Percentiles rank a stretch among this genome's conserved stretches.
phyloP scores from a whole-genome alignment of 2,888 invertebrate genomes.

The Coelogynopora nodosa region DNA sequence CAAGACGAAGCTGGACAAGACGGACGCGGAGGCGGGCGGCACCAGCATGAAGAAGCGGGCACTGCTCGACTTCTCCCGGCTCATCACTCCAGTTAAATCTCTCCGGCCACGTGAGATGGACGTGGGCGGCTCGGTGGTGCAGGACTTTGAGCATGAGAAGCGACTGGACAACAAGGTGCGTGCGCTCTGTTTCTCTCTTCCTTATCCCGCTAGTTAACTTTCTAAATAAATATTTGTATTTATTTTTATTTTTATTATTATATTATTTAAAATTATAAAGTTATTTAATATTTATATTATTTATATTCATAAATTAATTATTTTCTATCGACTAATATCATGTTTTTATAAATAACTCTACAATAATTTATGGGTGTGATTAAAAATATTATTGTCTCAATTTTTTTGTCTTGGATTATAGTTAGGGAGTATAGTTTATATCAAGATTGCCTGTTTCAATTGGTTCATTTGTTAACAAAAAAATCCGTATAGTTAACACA shows the following conservation, averaged over 20 bases:
- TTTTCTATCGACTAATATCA: not conserved
- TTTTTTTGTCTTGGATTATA: too few relatives aligned
- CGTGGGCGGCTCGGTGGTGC: conserved; percentile 77
- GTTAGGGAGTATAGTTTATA: too few relatives aligned
- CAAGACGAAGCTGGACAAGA: not conserved
- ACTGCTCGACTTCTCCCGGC: conserved; percentile 76
- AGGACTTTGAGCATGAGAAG: conserved; percentile 65
- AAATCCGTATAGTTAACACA: too few relatives aligned
- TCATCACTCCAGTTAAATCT: conserved; percentile 82
- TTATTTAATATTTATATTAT: too few relatives aligned
- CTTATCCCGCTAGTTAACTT: not conserved
- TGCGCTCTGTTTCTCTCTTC: not conserved
- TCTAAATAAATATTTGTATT: not conserved
- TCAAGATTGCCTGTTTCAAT: too few relatives aligned
- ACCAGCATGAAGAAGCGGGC: conserved; percentile 69
- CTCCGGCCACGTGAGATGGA: conserved; percentile 85
- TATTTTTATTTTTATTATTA: too few relatives aligned
- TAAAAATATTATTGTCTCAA: too few relatives aligned
- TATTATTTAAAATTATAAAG: too few relatives aligned
- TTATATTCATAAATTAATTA: too few relatives aligned
- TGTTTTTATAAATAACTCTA: too few relatives aligned
- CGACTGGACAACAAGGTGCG: conserved; percentile 54
- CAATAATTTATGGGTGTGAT: too few relatives aligned
- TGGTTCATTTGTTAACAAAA: too few relatives aligned
- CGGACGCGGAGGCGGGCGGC: not conserved